A percentile compares a stretch with the other conserved stretches of the same genome.
These are phyloP conservation scores for Tupaia tana DNA, from an alignment of 2,113 vertebrate genomes.

Conservation along the genomic window DNA sequence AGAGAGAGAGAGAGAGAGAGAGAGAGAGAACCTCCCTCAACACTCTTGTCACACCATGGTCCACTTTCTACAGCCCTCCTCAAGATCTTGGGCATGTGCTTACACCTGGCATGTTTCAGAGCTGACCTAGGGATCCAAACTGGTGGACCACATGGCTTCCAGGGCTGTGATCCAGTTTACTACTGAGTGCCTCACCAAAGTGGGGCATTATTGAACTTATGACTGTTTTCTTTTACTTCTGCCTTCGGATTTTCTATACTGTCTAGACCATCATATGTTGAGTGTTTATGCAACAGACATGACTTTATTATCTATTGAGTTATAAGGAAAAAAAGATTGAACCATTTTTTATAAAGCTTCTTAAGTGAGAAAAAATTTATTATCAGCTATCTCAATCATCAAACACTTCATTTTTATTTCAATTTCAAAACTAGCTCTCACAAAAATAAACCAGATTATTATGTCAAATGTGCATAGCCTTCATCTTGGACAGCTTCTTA, in stretches of 20 bases:
- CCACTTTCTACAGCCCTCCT: no score
- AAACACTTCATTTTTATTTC: conserved; percentile 32
- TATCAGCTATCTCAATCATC: conserved; percentile 29
- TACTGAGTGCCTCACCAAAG: no score
- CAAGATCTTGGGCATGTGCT: no score
- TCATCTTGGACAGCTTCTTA: background rate
- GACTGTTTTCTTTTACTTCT: background rate
- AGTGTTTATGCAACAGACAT: background rate
- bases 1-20: no score
- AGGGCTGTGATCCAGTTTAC: no score
- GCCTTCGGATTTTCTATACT: background rate
- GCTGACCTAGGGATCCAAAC: no score
- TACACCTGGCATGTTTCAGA: no score
- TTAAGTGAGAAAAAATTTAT: background rate
- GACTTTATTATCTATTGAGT: background rate
- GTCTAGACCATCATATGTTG: background rate
- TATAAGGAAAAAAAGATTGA: background rate
- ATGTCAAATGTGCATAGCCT: conserved; percentile 33
- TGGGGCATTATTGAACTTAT: background rate
- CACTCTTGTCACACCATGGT: no score
- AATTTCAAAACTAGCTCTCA: conserved; percentile 46
- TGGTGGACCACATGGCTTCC: no score
- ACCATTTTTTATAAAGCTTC: background rate
- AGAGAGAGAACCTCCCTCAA: no score
- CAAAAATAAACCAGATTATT: conserved; percentile 60